Percentiles rank a stretch among this genome's conserved stretches.
These are phyloP conservation scores for Erinaceus europaeus DNA, from an alignment of 2,113 vertebrate species.

Conservation along the genomic window DNA sequence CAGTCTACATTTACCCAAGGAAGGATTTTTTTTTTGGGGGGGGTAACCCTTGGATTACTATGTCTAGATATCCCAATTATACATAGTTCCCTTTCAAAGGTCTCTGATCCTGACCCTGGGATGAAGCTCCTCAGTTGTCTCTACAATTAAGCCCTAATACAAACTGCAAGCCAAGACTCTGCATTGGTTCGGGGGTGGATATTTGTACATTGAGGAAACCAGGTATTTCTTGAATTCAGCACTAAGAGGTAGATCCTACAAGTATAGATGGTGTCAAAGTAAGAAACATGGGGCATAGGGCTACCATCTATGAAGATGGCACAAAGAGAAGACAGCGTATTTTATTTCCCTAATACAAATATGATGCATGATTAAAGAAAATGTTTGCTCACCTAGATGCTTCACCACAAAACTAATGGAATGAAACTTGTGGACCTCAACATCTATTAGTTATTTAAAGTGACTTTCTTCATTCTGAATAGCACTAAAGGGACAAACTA, in stretches of 20 bases:
- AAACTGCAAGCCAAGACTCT: background rate
- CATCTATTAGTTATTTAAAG: background rate
- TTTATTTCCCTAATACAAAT: background rate
- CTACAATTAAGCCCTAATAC: background rate
- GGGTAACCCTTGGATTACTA: background rate
- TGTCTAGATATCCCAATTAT: background rate
- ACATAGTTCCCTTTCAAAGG: background rate
- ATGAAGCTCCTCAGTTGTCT: background rate
- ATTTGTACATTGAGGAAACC: background rate
- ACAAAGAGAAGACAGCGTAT: background rate
- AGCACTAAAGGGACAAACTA: background rate
- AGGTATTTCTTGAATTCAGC: background rate
- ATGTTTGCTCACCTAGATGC: background rate
- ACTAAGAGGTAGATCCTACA: background rate
- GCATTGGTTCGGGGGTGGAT: accelerated
- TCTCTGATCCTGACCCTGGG: background rate
- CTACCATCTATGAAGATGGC: too few species aligned
- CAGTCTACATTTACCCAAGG: background rate
- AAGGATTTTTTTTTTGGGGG: background rate
- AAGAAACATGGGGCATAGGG: background rate
- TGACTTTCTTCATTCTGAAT: background rate
- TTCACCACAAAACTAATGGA: background rate
- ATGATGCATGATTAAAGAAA: background rate
- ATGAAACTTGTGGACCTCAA: background rate
- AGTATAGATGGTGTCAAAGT: background rate